Percentiles rank a stretch among this genome's conserved stretches.
These are phyloP conservation scores for Garra rufa DNA, from an alignment of 2,113 vertebrate species.

Conservation along the genomic window DNA sequence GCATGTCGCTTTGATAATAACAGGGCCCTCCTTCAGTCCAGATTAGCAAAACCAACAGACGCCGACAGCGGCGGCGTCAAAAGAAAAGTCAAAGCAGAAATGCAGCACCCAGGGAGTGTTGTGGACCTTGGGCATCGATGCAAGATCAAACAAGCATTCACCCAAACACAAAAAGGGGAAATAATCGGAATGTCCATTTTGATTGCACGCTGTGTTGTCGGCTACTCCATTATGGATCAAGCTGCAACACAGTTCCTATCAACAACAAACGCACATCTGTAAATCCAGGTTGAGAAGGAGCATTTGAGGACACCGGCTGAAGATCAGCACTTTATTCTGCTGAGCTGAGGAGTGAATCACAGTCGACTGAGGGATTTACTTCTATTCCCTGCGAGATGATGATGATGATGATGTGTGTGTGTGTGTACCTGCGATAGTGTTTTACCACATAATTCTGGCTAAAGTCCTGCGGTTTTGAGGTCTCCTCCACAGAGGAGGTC, in stretches of 20 bases:
- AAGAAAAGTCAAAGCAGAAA: slow-evolving; percentile 27
- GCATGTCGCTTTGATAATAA: slow-evolving; percentile 45
- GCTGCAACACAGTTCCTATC: slow-evolving; percentile 18
- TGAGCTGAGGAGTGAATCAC: slow-evolving; percentile 35
- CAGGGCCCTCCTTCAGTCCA: slow-evolving; percentile 22
- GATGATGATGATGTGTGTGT: too few relatives aligned
- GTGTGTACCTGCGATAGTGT: slow-evolving; percentile 15
- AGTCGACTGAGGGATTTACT: slow-evolving; percentile 18
- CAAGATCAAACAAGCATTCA: slow-evolving; percentile 30
- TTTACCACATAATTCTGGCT: slow-evolving; percentile 14
- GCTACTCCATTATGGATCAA: slow-evolving; percentile 16
- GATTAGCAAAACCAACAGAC: slow-evolving; percentile 30
- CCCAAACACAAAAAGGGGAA: slow-evolving; percentile 29
- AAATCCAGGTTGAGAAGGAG: slow-evolving; percentile 36
- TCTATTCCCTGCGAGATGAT: slow-evolving; percentile 12
- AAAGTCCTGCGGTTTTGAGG: slow-evolving; percentile 6
- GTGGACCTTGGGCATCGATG: neutral
- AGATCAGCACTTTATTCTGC: slow-evolving; percentile 3
- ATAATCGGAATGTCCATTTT: slow-evolving; percentile 12
- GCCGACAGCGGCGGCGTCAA: neutral
- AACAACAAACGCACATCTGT: slow-evolving; percentile 24
- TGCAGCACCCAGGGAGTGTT: neutral
- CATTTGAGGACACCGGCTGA: slow-evolving; percentile 34
- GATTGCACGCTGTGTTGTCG: slow-evolving; percentile 1
- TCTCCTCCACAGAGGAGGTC: slow-evolving; percentile 1